These are phyloP conservation scores for Aphaenogaster rudis DNA, from an alignment of 1,140 invertebrate genomes.

Conservation along the genomic window DNA sequence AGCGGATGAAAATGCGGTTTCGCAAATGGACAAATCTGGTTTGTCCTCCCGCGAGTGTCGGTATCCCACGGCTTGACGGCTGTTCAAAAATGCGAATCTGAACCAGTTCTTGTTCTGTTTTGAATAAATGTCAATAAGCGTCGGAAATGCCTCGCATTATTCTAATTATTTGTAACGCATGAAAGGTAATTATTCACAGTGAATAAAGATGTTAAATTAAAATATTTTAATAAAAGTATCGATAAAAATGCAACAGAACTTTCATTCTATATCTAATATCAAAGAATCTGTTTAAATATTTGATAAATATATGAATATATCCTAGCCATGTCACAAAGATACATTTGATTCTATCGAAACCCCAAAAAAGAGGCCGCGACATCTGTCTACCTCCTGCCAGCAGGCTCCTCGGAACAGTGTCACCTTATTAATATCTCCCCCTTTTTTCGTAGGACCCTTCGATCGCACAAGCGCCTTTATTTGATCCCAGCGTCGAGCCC, in stretches of 20 bases:
- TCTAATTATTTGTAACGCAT: neutral
- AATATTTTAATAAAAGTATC: slow-evolving; percentile 7
- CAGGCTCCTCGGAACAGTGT: slow-evolving; percentile 71
- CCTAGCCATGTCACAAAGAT: slow-evolving; percentile 37
- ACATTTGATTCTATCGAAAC: slow-evolving; percentile 43
- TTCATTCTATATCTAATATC: neutral
- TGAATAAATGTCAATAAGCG: neutral
- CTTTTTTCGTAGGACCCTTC: slow-evolving; percentile 63
- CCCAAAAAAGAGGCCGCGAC: slow-evolving; percentile 55
- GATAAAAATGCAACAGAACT: slow-evolving; percentile 3
- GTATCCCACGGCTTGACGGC: slow-evolving; percentile 74
- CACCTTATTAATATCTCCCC: slow-evolving; percentile 77
- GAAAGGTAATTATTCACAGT: neutral
- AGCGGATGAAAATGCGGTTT: slow-evolving; percentile 70
- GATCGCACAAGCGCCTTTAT: slow-evolving; percentile 65
- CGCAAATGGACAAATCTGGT: slow-evolving; percentile 76
- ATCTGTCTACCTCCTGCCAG: slow-evolving; percentile 68
- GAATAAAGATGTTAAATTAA: neutral
- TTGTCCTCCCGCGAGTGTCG: slow-evolving; percentile 56
- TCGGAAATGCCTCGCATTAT: neutral
- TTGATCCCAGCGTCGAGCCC: slow-evolving; percentile 30
- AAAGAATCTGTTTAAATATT: slow-evolving; percentile 3
- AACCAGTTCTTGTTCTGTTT: slow-evolving; percentile 8
- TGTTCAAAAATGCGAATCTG: slow-evolving; percentile 65
- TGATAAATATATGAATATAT: slow-evolving; percentile 30